Base-by-base conservation (phyloP, 2,888 invertebrate genomes). In the Lasioglossum pauxillum region DNA sequence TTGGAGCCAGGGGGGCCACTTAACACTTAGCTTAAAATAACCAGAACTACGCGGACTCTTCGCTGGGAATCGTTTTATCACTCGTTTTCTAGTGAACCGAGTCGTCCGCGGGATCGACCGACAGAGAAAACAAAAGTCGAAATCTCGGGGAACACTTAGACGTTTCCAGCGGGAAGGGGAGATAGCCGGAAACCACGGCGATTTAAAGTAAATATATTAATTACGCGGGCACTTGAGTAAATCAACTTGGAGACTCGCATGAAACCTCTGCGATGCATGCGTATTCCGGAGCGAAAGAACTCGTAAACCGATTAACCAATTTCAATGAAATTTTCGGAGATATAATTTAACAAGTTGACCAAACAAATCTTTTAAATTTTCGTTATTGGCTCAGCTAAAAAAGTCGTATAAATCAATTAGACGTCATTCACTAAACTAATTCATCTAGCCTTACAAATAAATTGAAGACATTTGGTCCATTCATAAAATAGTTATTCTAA, bases 11-110 rank as follows among this genome's bases (percentile, higher is more conserved):
- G 73, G 82, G 80, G 75, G 87, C 88, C 90, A 92, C 92, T 92
- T 92, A 92, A 92, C 92, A 92, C 91, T 92, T 67, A 87, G 92
- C 92, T 91, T 90, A 90, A 92, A 92, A 92, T 92, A 92, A 91
- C 92, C 91, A 74, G 88, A 88, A 83, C 73, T 72, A 80, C 80
- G 64, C 46, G 74, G 82, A 60, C 84, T 49, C 41, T 72, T 64
- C 78, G 80, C 75, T 78, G 86, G 79, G 82, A 89, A 89, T 83
- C 77, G 79, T 71, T 83, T 78, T 57, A 27, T 35, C 44, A 67
- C 16, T 82, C 69, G 27, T 88, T 83, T 88, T 82, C 84, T 69
- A 67, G 23, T 44, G 44, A 35, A 69, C 78, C 82, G 78, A 69
- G 76, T 82, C 83, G 74, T 82, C 82, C 41, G 60, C 23, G 14